phyloP scores from a whole-genome alignment of 2,113 vertebrate species.

The Eonycteris spelaea region DNA sequence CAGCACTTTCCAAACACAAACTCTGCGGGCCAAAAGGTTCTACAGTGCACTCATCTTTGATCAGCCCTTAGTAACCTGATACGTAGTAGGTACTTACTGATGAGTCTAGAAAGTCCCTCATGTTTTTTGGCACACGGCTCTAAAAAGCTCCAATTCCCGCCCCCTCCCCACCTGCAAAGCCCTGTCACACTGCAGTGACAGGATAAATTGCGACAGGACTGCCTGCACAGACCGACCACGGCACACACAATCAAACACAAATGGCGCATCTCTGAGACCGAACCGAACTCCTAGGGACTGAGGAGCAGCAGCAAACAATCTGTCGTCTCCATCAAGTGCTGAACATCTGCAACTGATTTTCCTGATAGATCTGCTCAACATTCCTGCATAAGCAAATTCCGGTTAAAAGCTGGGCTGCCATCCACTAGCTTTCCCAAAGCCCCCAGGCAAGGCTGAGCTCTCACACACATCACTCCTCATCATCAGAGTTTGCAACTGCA shows the following conservation, averaged over 20 bases:
- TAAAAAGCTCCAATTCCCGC: neutral
- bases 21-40: neutral
- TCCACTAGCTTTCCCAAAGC: slow-evolving; percentile 68
- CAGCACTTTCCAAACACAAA: neutral
- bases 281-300: slow-evolving; percentile 38
- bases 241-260: slow-evolving; percentile 55
- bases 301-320: slow-evolving; percentile 50
- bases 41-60: neutral
- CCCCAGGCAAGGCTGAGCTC: slow-evolving; percentile 63
- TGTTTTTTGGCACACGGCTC: neutral
- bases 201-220: neutral
- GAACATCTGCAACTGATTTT: slow-evolving; percentile 46
- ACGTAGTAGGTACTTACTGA: neutral
- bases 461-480: slow-evolving; percentile 51
- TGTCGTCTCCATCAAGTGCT: slow-evolving; percentile 57
- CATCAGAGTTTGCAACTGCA: slow-evolving; percentile 48
- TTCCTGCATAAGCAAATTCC: slow-evolving; percentile 72
- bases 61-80: neutral
- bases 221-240: neutral
- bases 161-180: neutral
- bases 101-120: neutral
- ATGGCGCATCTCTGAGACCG: slow-evolving; percentile 51
- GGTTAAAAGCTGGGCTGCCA: slow-evolving; percentile 69
- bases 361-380: slow-evolving; percentile 50
- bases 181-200: neutral